phyloP scores from a whole-genome alignment of 1,140 invertebrate genomes.

The Eumeta japonica region DNA sequence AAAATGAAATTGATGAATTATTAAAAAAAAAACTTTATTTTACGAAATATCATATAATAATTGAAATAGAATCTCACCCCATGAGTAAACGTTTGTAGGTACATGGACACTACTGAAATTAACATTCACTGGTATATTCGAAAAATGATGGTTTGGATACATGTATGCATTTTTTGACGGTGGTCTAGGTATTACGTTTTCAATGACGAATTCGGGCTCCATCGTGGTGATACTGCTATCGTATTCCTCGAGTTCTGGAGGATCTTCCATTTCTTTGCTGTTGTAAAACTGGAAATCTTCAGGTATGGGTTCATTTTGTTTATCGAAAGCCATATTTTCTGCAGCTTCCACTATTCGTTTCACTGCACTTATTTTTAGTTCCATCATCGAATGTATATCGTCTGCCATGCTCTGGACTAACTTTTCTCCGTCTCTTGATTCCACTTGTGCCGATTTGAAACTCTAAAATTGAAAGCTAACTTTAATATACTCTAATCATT shows the following conservation, averaged over 20 bases:
- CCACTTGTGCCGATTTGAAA: constrained; percentile 71
- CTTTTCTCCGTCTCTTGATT: constrained; percentile 67
- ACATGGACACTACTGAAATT: constrained; percentile 90
- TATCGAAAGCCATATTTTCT: constrained; percentile 68
- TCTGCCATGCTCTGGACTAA: constrained; percentile 75
- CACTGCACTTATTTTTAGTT: constrained; percentile 79
- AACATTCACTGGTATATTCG: constrained; percentile 76
- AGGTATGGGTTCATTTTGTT: constrained; percentile 59
- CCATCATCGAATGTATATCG: constrained; percentile 80
- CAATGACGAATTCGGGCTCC: constrained; percentile 52
- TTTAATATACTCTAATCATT: constrained; percentile 15
- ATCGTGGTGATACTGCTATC: constrained; percentile 45
- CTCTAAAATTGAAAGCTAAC: constrained; percentile 51
- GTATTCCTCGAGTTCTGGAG: constrained; percentile 10
- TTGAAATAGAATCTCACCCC: constrained; percentile 63
- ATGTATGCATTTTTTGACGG: constrained; percentile 56
- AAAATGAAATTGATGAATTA: no score
- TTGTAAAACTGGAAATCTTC: constrained; percentile 70
- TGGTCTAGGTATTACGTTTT: constrained; percentile 56
- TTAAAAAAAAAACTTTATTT: constrained; percentile 40
- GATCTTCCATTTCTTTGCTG: constrained; percentile 69
- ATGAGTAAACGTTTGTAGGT: constrained; percentile 91
- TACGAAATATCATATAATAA: constrained; percentile 1
- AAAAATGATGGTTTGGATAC: constrained; percentile 74
- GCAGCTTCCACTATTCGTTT: constrained; percentile 81